Evolutionary conservation across 2,797 vertebrate genomes (phyloP), one percentile per base, ranked within the genome.

Genomic region (Urophycis tenuis): DNA sequence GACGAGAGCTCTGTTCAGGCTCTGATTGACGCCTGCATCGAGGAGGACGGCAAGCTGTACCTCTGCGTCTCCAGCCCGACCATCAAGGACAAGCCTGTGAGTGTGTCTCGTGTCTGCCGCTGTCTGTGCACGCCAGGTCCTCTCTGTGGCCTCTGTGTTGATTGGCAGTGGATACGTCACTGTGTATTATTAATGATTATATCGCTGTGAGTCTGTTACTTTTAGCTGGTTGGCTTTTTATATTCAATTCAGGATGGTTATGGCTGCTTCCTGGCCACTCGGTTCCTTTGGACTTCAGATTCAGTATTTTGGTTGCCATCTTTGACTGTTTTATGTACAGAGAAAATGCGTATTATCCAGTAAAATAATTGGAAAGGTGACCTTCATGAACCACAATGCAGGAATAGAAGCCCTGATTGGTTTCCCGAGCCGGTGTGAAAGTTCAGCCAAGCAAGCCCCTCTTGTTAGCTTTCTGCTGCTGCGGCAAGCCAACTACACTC

Each of bases 1-100:
- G 98, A 99, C 75, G 97, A 99, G 91, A 98, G 97, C 91, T 99
- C 98, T 72, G 98, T 99, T 67, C 98, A 99, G 92, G 96, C 97
- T 78, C 93, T 99, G 88, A 99, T 99, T 76, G 97, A 99, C 71
- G 96, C 98, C 0, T 99, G 98, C 77, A 99, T 99, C 90, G 97
- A 99, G 90, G 98, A 99, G 85, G 98, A 99, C 73, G 96, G 96
- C 76, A 99, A 99, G 83, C 96, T 99, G 74, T 99, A 99, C 92
- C 92, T 99, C 79, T 99, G 98, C 87, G 98, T 99, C 77, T 99
- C 97, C 79, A 99, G 98, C 85, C 97, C 98, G 85, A 99, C 98
- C 81, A 99, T 99, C 92, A 99, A 99, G 93, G 98, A 99, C 91
- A 99, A 99, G 87, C 97, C 98, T 71, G 98, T 99, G 90, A 93